A percentile compares a stretch with the other conserved stretches of the same genome.
Evolutionary conservation across 64 coral and sea anemone species (phyloP).

Genomic region (Trachythela sp.): DNA sequence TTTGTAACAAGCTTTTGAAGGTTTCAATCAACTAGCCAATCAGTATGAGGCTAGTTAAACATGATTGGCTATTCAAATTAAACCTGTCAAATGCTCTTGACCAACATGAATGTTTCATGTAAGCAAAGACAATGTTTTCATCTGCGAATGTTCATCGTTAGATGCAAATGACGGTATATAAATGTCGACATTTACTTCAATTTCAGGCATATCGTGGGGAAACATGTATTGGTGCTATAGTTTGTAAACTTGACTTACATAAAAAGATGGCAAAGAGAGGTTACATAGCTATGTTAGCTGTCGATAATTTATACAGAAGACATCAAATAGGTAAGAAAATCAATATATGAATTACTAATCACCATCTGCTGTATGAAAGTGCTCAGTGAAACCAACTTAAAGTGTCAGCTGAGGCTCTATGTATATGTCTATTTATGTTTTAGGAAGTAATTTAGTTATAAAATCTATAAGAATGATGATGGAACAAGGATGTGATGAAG

Average conservation of each 20-base stretch:
- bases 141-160: too few relatives aligned
- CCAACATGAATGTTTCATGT: too few relatives aligned
- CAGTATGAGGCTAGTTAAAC: too few relatives aligned
- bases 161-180: background rate
- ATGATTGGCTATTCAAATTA: too few relatives aligned
- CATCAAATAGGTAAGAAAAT: constrained; percentile 83
- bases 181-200: background rate
- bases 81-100: too few relatives aligned
- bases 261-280: constrained; percentile 89
- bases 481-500: constrained; percentile 91
- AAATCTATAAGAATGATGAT: constrained; percentile 94
- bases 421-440: background rate
- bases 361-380: too few relatives aligned
- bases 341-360: too few relatives aligned
- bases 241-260: constrained; percentile 97
- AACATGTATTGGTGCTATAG: constrained; percentile 89
- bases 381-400: too few relatives aligned
- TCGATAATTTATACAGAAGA: constrained; percentile 90
- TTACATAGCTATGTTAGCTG: constrained; percentile 99
- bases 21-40: too few relatives aligned
- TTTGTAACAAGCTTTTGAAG: background rate
- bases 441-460: constrained; percentile 89
- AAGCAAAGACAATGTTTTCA: too few relatives aligned
- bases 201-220: constrained; percentile 72
- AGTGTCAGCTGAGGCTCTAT: background rate